Percentiles rank a stretch among this genome's conserved stretches.
phyloP scores from a whole-genome alignment of 2,113 vertebrate genomes.

The Heterochromis multidens region DNA sequence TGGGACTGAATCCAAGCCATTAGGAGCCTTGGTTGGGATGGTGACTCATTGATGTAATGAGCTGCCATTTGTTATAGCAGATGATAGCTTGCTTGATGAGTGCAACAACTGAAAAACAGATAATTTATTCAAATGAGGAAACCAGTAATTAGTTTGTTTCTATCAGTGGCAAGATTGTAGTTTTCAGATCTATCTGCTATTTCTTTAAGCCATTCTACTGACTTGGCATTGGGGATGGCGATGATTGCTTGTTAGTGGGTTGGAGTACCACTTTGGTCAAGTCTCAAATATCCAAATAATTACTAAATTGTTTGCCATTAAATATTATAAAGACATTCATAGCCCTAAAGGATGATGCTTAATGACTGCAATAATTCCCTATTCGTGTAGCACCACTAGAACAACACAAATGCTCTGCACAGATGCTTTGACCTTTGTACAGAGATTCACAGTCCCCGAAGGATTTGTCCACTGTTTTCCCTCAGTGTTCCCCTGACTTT shows the following conservation, averaged over 20 bases:
- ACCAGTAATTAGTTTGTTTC: neutral
- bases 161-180: neutral
- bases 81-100: neutral
- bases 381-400: neutral
- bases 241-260: neutral
- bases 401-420: neutral
- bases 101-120: neutral
- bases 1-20: neutral
- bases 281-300: neutral
- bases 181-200: neutral
- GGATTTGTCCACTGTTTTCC: neutral
- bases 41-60: slow-evolving; percentile 25
- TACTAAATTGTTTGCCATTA: neutral
- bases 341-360: neutral
- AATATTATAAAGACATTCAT: neutral
- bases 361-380: neutral
- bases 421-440: neutral
- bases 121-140: neutral
- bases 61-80: neutral
- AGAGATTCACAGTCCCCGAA: neutral
- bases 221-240: neutral
- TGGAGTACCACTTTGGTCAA: neutral
- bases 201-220: neutral
- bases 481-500: neutral
- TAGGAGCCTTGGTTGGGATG: neutral